Base-by-base conservation (phyloP, 2,113 vertebrate genomes). In the Dendropsophus ebraccatus region DNA sequence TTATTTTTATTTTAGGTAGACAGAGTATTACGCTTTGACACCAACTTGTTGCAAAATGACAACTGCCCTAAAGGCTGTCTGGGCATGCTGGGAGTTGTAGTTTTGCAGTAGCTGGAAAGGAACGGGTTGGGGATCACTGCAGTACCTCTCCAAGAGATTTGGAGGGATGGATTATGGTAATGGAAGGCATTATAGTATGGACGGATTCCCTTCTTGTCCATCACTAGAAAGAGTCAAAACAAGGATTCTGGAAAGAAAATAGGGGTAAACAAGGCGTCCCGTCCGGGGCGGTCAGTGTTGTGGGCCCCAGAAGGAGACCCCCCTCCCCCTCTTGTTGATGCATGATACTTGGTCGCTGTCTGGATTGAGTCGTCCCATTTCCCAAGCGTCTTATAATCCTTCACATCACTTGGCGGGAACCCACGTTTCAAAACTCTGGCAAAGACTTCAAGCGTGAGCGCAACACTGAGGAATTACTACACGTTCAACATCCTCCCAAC, bases 401-500 rank as follows among this genome's bases (percentile, higher is more conserved):
- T 74, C 52, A 35, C 65, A 69, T 69, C 65, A 25, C 23, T 62
- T 60, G 77, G 77, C 77, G 77, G 56, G 77, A 62, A 62, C 30
- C 32, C 32, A 21, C 30, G 28, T 72, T 54, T 49, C 23, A 73
- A 54, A 83, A n/a, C 30, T 73, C 83, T 77, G 72, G 83, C n/a
- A 84, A 50, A 58, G 52, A 62, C 72, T 62, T 37, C 17, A 84
- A 76, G 54, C 56, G 28, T 25, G 37, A 54, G 67, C 67, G 30
- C 25, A 82, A 82, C 12, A 70, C 47, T 47, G 83, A 25, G 70
- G 70, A 84, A 65, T 76, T 75, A 65, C 56, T 32, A 76, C 41
- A 77, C 37, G 75, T 77, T 49, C 83, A 76, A 30, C 82, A 84
- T 65, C 83, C 58, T 76, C 56, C 56, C 28, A 76, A 84, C 83